Percentiles rank a stretch among this genome's conserved stretches.
These are phyloP conservation scores for Polypterus senegalus DNA, from an alignment of 2,113 vertebrate genomes.

Conservation along the genomic window DNA sequence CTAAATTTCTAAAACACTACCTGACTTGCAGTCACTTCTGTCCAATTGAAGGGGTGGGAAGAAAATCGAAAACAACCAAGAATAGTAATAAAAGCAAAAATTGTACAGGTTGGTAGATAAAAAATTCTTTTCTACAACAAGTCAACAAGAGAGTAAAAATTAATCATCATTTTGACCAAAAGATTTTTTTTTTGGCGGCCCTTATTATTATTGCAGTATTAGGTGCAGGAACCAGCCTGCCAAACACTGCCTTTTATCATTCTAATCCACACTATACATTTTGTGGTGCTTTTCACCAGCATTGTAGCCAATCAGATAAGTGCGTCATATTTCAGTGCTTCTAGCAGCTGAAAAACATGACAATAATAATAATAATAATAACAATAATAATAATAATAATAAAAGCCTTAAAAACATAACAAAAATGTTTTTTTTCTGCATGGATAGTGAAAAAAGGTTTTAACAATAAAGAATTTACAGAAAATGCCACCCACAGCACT, in stretches of 20 bases:
- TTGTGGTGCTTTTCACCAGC: slow-evolving; percentile 20
- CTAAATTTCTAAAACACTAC: slow-evolving; percentile 44
- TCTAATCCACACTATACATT: slow-evolving; percentile 21
- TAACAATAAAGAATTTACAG: neutral
- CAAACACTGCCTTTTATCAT: slow-evolving; percentile 34
- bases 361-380: too few relatives aligned
- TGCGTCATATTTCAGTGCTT: slow-evolving; percentile 34
- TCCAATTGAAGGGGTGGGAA: slow-evolving; percentile 29
- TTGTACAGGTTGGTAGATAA: slow-evolving; percentile 36
- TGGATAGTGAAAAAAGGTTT: too few relatives aligned
- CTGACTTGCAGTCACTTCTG: slow-evolving; percentile 45
- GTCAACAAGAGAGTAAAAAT: slow-evolving; percentile 31
- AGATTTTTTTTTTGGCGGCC: slow-evolving; percentile 29
- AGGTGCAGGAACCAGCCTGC: slow-evolving; percentile 77
- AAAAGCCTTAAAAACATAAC: too few relatives aligned
- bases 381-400: too few relatives aligned
- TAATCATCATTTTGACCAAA: slow-evolving; percentile 17
- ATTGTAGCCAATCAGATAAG: slow-evolving; percentile 22
- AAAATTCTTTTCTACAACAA: slow-evolving; percentile 49
- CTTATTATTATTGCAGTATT: slow-evolving; percentile 38
- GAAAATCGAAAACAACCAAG: slow-evolving; percentile 42
- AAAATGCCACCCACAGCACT: slow-evolving; percentile 35
- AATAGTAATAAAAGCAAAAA: slow-evolving; percentile 19
- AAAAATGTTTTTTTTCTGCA: too few relatives aligned
- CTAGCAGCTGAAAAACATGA: slow-evolving; percentile 17